Base-by-base conservation (phyloP, 2,797 vertebrate genomes). In the Chromobotia macracanthus region DNA sequence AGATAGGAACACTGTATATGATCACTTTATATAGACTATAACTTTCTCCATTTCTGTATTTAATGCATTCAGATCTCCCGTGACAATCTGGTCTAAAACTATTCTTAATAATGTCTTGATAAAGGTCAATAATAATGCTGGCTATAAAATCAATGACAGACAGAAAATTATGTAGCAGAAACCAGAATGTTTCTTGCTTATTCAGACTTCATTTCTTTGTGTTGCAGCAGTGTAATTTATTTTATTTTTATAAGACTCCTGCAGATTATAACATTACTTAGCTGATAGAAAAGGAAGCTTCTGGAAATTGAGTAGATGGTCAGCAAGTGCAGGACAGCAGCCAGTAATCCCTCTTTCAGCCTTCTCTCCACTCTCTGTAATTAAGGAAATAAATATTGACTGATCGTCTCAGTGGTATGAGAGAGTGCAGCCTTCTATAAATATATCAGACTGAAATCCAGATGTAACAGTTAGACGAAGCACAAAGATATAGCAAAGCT, bases 321-420 rank as follows among this genome's bases (percentile, higher is more conserved):
- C 58, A 15, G 12, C 44, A 46, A 19, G 12, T 35, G 63, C 64
- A 72, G 66, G 58, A 74, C 53, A 28, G 21, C 50, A 44, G 23
- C 63, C 83, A 73, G 48, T 84, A 72, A 82, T 79, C 48, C 51
- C 16, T 84, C 46, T 70, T 25, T 75, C 21, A 46, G 55, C 51
- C 38, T 71, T 41, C 16, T 61, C 44, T 68, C 66, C 65, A 61
- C 68, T 74, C 63, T 51, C 66, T 56, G 51, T 81, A 77, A 80
- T 72, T 71, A 58, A 71, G 25, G 35, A 64, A 73, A 74, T 68
- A 82, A 61, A 80, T 81, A 79, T 74, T 82, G 58, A 82, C 82
- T 76, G 79, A 87, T 80, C 65, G 50, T n/a, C 13, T 79, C 65
- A 79, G 67, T 79, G 75, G 75, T 73, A 80, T 75, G 84, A 82